phyloP scores from a whole-genome alignment of 2,797 vertebrate species.

The Pangasius sanitwongsei region DNA sequence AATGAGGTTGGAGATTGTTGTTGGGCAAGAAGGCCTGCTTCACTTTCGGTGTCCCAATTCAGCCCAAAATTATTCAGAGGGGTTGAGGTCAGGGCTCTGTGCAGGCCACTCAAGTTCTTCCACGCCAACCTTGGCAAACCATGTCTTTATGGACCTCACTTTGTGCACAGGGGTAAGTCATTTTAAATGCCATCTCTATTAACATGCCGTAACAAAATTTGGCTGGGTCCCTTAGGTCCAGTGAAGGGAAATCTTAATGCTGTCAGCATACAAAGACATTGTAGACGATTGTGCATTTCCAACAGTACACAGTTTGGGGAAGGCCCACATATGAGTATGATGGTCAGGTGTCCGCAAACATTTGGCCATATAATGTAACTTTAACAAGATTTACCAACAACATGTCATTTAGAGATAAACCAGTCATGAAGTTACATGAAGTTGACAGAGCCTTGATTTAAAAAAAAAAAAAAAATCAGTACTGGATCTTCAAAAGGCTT shows the following conservation, averaged over 20 bases:
- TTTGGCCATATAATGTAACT: too few species aligned
- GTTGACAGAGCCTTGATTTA: background rate
- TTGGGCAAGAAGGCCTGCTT: background rate
- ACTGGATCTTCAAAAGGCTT: background rate
- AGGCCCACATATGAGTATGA: background rate
- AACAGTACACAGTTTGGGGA: background rate
- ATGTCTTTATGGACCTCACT: background rate
- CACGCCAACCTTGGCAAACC: background rate
- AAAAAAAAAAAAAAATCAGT: background rate
- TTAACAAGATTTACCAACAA: too few species aligned
- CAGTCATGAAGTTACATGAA: background rate
- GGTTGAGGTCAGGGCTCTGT: background rate
- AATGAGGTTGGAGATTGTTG: background rate
- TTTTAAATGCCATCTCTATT: background rate
- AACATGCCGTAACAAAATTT: too few species aligned
- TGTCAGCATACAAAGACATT: background rate
- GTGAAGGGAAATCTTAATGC: background rate
- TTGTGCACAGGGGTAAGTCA: background rate
- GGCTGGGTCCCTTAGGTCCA: background rate
- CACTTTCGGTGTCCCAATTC: background rate
- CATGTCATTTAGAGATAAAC: background rate
- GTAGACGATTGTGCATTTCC: background rate
- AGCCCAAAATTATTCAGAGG: background rate
- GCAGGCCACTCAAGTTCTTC: background rate
- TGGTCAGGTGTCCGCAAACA: too few species aligned